Conservation (phyloP, 2,888 invertebrate species). For the Barypeithes pellucidus region DNA sequence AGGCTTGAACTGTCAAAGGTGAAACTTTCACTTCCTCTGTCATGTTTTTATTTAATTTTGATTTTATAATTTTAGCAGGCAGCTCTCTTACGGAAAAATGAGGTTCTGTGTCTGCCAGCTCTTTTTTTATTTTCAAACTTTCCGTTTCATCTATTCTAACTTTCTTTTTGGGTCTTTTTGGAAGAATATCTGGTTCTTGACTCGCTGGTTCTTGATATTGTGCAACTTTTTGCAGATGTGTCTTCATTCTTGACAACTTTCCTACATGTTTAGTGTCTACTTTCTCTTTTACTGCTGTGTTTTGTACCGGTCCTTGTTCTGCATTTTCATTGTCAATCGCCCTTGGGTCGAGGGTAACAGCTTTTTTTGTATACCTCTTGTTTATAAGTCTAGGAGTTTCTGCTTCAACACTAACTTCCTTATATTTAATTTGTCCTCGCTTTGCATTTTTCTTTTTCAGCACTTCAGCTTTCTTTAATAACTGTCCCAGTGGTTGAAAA, state of each 20-base stretch:
- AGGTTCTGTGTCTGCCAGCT: conserved; percentile 43
- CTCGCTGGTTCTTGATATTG: not conserved
- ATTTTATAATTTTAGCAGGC: conserved; percentile 53
- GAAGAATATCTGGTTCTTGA: conserved; percentile 2
- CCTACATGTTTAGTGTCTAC: not conserved
- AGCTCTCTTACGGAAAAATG: conserved; percentile 48
- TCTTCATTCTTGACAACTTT: not conserved
- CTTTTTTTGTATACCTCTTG: conserved; percentile 1
- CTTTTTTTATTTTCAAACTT: conserved; percentile 45
- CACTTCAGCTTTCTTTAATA: not conserved
- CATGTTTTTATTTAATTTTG: conserved; percentile 47
- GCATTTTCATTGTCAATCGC: not conserved
- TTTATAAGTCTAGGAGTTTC: not conserved
- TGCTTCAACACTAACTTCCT: not conserved
- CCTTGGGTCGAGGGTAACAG: not conserved
- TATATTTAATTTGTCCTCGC: not conserved
- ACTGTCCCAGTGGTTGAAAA: conserved; percentile 20
- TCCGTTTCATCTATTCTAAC: conserved; percentile 53
- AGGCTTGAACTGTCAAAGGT: conserved; percentile 39
- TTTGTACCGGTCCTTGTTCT: not conserved
- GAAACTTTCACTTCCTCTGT: conserved; percentile 51
- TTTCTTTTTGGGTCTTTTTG: conserved; percentile 44
- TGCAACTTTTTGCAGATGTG: not conserved
- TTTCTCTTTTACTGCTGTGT: not conserved
- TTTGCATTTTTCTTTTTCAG: not conserved